A percentile compares a stretch with the other conserved stretches of the same genome.
These are phyloP conservation scores for Drosophila suzukii DNA, from an alignment of 1,140 invertebrate genomes.

Conservation along the genomic window DNA sequence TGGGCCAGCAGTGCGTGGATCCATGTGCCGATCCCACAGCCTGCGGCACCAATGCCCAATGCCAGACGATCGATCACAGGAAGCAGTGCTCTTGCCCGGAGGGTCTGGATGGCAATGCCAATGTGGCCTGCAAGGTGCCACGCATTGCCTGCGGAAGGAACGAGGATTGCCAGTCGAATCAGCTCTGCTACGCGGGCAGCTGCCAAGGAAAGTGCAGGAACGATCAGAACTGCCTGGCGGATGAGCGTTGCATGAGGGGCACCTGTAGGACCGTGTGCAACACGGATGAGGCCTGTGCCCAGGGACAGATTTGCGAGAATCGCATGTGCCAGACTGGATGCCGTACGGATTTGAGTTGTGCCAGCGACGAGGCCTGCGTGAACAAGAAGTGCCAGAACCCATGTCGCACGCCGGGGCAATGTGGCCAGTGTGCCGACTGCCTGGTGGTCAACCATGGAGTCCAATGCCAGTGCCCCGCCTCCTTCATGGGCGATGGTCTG, in stretches of 20 bases:
- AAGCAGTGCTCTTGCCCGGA: conserved; percentile 90
- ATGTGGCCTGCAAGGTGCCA: conserved; percentile 89
- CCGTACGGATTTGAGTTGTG: conserved; percentile 92
- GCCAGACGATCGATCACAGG: conserved; percentile 88
- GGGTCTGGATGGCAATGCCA: conserved; percentile 90
- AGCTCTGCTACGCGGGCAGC: conserved; percentile 89
- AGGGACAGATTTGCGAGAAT: conserved; percentile 94
- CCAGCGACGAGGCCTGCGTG: conserved; percentile 90
- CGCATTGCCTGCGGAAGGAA: conserved; percentile 87
- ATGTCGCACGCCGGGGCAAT: conserved; percentile 88
- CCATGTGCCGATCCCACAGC: conserved; percentile 90
- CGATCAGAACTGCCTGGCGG: conserved; percentile 91
- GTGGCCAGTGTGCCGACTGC: conserved; percentile 93
- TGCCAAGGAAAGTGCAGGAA: conserved; percentile 92
- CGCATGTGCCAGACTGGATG: conserved; percentile 94
- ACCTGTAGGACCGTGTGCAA: conserved; percentile 93
- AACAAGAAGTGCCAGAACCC: conserved; percentile 94
- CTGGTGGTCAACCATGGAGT: conserved; percentile 92
- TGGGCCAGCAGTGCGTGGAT: conserved; percentile 91
- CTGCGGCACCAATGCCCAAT: conserved; percentile 93
- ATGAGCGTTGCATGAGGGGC: conserved; percentile 92
- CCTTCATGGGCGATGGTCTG: conserved; percentile 92
- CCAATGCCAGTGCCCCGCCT: conserved; percentile 92
- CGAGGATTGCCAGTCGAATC: conserved; percentile 88
- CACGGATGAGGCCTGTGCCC: conserved; percentile 91